Percentiles rank a stretch among this genome's conserved stretches.
Conservation (phyloP, 2,113 vertebrate species). For the Tachysurus vachellii region DNA sequence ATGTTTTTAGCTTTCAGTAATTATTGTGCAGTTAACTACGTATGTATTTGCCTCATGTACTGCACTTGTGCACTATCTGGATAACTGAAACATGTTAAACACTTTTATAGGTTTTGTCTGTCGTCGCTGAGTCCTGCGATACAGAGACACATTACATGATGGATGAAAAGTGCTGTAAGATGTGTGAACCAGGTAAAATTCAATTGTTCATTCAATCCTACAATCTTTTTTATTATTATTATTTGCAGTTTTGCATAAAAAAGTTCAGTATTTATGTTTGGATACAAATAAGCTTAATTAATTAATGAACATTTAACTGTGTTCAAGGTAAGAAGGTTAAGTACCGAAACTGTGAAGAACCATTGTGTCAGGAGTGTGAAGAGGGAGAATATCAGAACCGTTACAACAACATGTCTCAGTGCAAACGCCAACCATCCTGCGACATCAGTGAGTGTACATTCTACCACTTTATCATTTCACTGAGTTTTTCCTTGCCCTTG, state of each 20-base stretch:
- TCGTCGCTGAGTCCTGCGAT: constrained; percentile 55
- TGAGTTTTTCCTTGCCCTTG: too few relatives aligned
- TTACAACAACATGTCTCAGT: background rate
- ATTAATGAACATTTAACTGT: background rate
- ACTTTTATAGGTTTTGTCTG: constrained; percentile 46
- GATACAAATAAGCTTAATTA: background rate
- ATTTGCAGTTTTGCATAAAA: background rate
- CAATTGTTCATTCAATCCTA: too few relatives aligned
- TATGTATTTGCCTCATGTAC: background rate
- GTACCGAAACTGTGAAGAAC: constrained; percentile 28
- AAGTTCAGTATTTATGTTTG: background rate
- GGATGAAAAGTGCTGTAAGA: constrained; percentile 56
- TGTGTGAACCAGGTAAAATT: constrained; percentile 65
- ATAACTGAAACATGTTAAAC: background rate
- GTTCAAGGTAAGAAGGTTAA: constrained; percentile 51
- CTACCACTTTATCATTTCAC: too few relatives aligned
- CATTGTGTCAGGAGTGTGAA: constrained; percentile 55
- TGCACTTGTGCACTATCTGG: background rate
- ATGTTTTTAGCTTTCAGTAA: background rate
- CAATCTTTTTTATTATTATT: background rate
- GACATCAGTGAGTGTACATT: constrained; percentile 65
- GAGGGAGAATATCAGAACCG: constrained; percentile 55
- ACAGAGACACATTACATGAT: constrained; percentile 51
- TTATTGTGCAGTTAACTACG: background rate
- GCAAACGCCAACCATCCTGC: constrained; percentile 64